Conservation (phyloP, 2,797 vertebrate genomes). For the Enteromius viviparus region DNA sequence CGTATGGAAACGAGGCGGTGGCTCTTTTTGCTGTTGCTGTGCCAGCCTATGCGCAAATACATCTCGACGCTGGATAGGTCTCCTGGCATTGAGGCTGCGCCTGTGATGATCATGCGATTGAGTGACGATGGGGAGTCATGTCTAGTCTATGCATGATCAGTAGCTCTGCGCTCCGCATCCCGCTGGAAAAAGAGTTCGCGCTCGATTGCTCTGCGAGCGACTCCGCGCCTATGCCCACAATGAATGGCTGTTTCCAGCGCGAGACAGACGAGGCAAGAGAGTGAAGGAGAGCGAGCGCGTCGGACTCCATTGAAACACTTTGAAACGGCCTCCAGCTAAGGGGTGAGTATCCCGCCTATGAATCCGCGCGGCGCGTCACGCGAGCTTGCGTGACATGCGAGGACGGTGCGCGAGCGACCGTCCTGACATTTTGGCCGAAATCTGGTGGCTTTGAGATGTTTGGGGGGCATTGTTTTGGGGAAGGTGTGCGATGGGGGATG, state of each 20-base stretch:
- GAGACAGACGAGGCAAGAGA: slow-evolving; percentile 62
- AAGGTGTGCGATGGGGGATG: slow-evolving; percentile 62
- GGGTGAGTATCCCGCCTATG: slow-evolving; percentile 76
- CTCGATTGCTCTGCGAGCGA: slow-evolving; percentile 80
- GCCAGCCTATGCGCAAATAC: slow-evolving; percentile 74
- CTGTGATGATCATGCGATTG: slow-evolving; percentile 72
- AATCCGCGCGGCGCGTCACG: slow-evolving; percentile 66
- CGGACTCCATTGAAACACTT: slow-evolving; percentile 70
- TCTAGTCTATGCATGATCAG: slow-evolving; percentile 72
- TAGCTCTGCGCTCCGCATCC: slow-evolving; percentile 77
- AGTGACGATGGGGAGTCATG: slow-evolving; percentile 72
- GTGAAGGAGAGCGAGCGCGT: slow-evolving; percentile 63
- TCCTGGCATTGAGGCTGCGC: slow-evolving; percentile 71
- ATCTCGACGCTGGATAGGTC: slow-evolving; percentile 65
- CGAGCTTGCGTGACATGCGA: slow-evolving; percentile 66
- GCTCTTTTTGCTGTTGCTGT: slow-evolving; percentile 63
- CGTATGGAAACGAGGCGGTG: slow-evolving; percentile 55
- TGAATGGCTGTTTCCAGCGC: slow-evolving; percentile 87
- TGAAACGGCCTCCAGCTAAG: slow-evolving; percentile 74
- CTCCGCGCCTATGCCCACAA: slow-evolving; percentile 78
- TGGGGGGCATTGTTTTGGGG: slow-evolving; percentile 64
- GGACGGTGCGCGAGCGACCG: slow-evolving; percentile 48
- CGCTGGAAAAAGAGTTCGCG: slow-evolving; percentile 72
- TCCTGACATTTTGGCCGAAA: slow-evolving; percentile 53
- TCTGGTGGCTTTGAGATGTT: slow-evolving; percentile 52